These are phyloP conservation scores for Caenorhabditis drosophilae DNA, from an alignment of 2,888 invertebrate genomes.

Conservation along the genomic window DNA sequence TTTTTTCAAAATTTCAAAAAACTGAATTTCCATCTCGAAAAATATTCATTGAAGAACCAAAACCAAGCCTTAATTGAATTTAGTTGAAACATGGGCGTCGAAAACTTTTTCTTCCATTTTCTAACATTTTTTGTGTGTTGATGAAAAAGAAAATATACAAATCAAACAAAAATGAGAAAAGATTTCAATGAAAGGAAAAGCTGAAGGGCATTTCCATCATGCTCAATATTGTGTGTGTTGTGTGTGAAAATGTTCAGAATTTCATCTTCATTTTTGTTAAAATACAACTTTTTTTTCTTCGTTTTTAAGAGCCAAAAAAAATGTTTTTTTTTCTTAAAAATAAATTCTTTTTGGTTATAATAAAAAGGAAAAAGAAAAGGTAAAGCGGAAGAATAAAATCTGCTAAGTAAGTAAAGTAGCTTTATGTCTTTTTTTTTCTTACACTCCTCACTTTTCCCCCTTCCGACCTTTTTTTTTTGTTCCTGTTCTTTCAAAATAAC, in stretches of 20 bases:
- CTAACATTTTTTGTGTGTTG: no score
- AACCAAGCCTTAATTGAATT: no score
- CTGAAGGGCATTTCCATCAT: no score
- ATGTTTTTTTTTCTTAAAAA: neutral
- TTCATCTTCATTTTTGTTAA: neutral
- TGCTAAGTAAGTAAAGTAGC: neutral
- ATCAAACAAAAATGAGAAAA: no score
- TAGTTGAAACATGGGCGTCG: no score
- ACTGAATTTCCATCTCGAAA: no score
- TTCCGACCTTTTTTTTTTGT: neutral
- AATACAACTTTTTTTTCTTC: neutral
- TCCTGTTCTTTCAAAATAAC: neutral
- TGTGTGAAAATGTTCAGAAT: neutral
- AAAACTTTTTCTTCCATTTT: no score
- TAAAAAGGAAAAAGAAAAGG: neutral
- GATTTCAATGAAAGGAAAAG: no score
- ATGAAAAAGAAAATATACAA: no score
- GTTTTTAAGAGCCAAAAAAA: neutral
- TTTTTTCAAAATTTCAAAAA: no score
- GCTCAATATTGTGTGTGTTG: no score
- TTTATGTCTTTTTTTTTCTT: neutral
- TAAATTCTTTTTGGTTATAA: neutral
- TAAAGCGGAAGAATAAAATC: neutral
- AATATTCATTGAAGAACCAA: no score
- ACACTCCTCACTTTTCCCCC: neutral